These are phyloP conservation scores for Oreonectes daqikongensis DNA, from an alignment of 2,797 vertebrate species.

Conservation along the genomic window DNA sequence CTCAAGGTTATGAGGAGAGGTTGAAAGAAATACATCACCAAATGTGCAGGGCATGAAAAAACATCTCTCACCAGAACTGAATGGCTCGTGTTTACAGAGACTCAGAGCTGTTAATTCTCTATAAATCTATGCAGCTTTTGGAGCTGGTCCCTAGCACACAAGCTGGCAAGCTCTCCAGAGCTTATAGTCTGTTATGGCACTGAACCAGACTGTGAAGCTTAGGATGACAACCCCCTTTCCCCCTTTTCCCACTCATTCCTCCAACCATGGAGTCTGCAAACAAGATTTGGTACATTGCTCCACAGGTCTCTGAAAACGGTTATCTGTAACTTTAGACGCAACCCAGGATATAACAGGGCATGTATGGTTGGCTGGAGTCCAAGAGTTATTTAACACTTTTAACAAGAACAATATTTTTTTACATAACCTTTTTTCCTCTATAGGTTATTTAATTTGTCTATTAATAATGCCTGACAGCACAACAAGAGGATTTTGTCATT, in stretches of 20 bases:
- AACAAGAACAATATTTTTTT: too few relatives aligned
- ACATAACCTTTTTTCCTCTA: too few relatives aligned
- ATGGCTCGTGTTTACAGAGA: constrained; percentile 53
- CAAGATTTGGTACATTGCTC: constrained; percentile 49
- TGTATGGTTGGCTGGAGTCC: neutral
- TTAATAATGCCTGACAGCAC: too few relatives aligned
- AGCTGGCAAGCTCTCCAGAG: constrained; percentile 59
- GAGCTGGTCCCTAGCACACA: constrained; percentile 39
- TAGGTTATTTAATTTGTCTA: too few relatives aligned
- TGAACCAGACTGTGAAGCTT: constrained; percentile 55
- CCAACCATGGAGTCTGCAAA: constrained; percentile 50
- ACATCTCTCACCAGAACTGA: constrained; percentile 43
- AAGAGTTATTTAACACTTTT: too few relatives aligned
- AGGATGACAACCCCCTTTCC: constrained; percentile 48
- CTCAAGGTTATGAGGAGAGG: constrained; percentile 2
- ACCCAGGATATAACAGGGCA: constrained; percentile 23
- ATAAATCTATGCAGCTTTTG: constrained; percentile 53
- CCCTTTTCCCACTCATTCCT: constrained; percentile 22
- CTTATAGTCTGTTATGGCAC: constrained; percentile 58
- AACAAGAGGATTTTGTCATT: too few relatives aligned
- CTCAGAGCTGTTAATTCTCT: constrained; percentile 54
- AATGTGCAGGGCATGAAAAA: constrained; percentile 19
- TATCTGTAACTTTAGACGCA: constrained; percentile 43
- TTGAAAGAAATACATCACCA: constrained; percentile 24
- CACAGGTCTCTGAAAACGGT: constrained; percentile 34